A percentile compares a stretch with the other conserved stretches of the same genome.
Evolutionary conservation across 2,113 vertebrate species (phyloP).

Genomic region (Benitochromis conjunctus): DNA sequence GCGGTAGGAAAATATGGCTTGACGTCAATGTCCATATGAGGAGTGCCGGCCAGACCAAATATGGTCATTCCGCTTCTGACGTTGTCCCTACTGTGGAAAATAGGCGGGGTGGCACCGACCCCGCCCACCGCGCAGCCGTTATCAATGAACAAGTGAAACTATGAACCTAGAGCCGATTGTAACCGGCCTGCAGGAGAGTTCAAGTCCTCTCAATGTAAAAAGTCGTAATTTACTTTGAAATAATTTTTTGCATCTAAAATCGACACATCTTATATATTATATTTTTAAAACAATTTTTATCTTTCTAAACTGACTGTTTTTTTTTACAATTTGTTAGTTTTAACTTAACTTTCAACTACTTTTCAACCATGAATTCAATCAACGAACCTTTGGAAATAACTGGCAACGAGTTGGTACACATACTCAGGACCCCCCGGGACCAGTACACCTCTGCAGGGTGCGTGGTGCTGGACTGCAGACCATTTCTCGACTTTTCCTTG

Average conservation of each 20-base stretch:
- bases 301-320: neutral
- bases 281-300: neutral
- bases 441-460: slow-evolving; percentile 58
- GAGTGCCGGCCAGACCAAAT: slow-evolving; percentile 53
- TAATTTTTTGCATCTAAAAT: neutral
- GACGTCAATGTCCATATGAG: slow-evolving; percentile 64
- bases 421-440: slow-evolving; percentile 73
- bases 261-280: neutral
- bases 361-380: slow-evolving; percentile 30
- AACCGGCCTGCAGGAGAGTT: neutral
- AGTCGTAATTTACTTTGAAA: neutral
- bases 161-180: slow-evolving; percentile 1
- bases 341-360: neutral
- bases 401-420: slow-evolving; percentile 65
- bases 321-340: neutral
- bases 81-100: slow-evolving; percentile 46
- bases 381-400: slow-evolving; percentile 66
- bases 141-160: slow-evolving; percentile 55
- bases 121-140: slow-evolving; percentile 31
- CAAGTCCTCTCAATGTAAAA: neutral
- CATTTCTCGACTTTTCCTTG: slow-evolving; percentile 78
- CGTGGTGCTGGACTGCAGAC: slow-evolving; percentile 82
- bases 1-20: slow-evolving; percentile 35
- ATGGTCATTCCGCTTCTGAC: slow-evolving; percentile 67
- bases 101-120: slow-evolving; percentile 26